phyloP scores from a whole-genome alignment of 2,797 vertebrate species.

The Premnoplex brunnescens region DNA sequence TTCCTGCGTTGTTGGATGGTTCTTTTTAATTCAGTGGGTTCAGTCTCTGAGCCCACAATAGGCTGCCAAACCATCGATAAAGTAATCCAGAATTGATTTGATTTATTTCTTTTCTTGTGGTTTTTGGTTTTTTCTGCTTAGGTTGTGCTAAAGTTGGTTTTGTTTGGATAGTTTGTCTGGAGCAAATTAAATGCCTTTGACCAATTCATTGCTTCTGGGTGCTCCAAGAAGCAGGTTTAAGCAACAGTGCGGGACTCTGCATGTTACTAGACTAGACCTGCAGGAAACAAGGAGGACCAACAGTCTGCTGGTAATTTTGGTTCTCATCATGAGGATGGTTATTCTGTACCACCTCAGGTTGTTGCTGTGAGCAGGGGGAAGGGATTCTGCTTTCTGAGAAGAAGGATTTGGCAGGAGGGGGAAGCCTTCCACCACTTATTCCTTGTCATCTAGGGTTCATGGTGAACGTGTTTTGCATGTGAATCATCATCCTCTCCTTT shows the following conservation, averaged over 20 bases:
- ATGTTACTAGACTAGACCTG: background rate
- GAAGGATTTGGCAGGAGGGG: background rate
- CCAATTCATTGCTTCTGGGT: background rate
- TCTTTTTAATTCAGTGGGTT: background rate
- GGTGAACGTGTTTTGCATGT: background rate
- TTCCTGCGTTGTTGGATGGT: background rate
- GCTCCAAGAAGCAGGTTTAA: background rate
- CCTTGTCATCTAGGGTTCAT: background rate
- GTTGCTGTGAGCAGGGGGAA: background rate
- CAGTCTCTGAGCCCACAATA: background rate
- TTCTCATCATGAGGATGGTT: background rate
- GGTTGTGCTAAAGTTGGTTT: background rate
- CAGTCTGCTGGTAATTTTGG: background rate
- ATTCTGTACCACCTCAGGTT: background rate
- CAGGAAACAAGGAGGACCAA: background rate
- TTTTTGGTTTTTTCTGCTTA: background rate
- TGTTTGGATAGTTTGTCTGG: background rate
- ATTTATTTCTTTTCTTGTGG: background rate
- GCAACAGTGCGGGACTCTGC: background rate
- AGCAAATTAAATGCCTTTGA: background rate
- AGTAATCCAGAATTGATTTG: background rate
- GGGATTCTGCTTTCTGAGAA: background rate
- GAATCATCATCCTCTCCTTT: background rate
- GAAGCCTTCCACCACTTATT: background rate
- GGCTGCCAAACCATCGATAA: background rate